Base-by-base conservation (phyloP, 2,797 vertebrate species). In the Dryobates pubescens region DNA sequence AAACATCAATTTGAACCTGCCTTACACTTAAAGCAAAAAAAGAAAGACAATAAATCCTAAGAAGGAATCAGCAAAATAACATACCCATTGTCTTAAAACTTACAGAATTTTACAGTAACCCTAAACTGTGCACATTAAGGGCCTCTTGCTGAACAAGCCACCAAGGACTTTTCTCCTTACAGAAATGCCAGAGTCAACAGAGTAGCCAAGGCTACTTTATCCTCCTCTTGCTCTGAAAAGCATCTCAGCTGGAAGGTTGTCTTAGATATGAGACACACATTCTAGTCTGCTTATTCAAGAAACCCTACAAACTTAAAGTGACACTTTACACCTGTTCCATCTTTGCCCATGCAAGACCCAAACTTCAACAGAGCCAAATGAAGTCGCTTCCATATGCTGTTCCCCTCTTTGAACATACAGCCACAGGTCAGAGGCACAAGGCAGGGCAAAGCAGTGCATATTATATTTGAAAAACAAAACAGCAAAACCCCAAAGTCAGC, bases 1-100 rank as follows among this genome's bases (percentile, higher is more conserved):
- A 93, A 94, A 82, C 80, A 91, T 80, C 86, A 86, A 78, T 88
- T 94, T 88, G 57, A 94, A 88, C 63, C 29, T 78, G 70, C 41
- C 29, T 91, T 83, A 83, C 73, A 75, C 59, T 91, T 92, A 86
- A 88, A 91, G 36, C 13, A 83, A 89, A 69, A 89, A 86, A 14
- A 85, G 45, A 68, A 87, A 87, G 70, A 94, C 56, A 78, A 63
- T 62, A 92, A 89, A 92, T 88, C 65, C 32, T 65, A 57, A 67
- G 38, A 78, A 72, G 27, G 54, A 92, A 94, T 90, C 29, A 54
- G 57, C n/a, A 88, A 73, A 88, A 87, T n/a, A 81, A 4, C 10
- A n/a, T 32, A 75, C 34, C 70, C n/a, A 69, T 63, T 32, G 67
- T 51, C 63, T 36, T 76, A 86, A 88, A 91, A 78, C 30, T 63